Conservation (phyloP, 30 jellyfish, hydroid and myxozoan genomes). For the Aurelia aurita complex sp. Pacific region DNA sequence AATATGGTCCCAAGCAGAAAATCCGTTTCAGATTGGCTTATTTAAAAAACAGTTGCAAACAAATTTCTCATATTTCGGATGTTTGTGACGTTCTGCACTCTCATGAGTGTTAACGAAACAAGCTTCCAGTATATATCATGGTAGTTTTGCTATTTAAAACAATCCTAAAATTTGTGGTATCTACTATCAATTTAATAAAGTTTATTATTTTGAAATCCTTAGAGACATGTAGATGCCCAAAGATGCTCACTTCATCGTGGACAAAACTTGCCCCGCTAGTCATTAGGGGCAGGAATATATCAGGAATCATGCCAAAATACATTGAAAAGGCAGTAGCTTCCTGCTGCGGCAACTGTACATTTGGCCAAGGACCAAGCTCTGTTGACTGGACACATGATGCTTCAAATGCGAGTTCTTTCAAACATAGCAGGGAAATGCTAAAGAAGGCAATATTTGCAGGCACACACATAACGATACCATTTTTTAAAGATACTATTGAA, state of each 20-base stretch:
- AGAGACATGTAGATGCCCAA: constrained; percentile 64
- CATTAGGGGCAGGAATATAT: background rate
- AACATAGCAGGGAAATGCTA: constrained; percentile 6
- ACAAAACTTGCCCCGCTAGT: constrained; percentile 18
- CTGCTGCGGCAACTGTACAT: constrained; percentile 56
- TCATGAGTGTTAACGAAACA: no score
- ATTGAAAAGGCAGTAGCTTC: constrained; percentile 10
- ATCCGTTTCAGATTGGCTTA: no score
- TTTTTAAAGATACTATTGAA: constrained; percentile 21
- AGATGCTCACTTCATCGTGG: constrained; percentile 21
- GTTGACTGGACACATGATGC: constrained; percentile 56
- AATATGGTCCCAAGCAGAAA: no score
- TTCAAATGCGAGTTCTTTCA: constrained; percentile 17
- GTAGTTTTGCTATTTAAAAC: no score
- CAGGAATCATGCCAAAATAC: constrained; percentile 40
- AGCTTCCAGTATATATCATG: no score
- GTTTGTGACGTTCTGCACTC: no score
- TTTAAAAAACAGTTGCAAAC: no score
- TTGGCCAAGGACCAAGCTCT: constrained; percentile 58
- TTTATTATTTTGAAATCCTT: no score
- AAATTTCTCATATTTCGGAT: no score
- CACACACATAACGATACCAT: constrained; percentile 56
- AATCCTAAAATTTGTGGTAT: no score
- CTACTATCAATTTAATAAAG: no score
- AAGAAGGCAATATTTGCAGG: constrained; percentile 20